Conservation (phyloP, 2,888 invertebrate species). For the Silvanus unidentatus region DNA sequence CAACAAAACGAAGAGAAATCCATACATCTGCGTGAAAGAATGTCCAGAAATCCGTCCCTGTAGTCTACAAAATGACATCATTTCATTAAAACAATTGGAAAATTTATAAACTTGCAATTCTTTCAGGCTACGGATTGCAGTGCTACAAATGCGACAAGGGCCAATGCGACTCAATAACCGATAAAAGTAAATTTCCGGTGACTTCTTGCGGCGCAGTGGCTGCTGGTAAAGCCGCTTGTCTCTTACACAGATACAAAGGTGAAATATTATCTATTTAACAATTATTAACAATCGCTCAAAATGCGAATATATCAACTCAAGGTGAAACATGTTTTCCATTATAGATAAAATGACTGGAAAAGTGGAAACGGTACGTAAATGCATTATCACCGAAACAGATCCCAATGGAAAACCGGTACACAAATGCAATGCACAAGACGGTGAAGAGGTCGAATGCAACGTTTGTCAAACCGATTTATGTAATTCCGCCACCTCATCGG, state of each 20-base stretch:
- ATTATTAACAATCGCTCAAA: too few species aligned
- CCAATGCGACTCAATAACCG: constrained; percentile 7
- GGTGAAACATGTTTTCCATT: too few species aligned
- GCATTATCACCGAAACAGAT: constrained; percentile 13
- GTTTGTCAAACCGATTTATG: constrained; percentile 13
- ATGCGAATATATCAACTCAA: too few species aligned
- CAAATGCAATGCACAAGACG: constrained; percentile 10
- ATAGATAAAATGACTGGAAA: constrained; percentile 13
- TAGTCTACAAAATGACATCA: too few species aligned
- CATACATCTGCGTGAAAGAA: too few species aligned
- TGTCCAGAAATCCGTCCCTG: too few species aligned
- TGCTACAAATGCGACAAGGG: constrained; percentile 14
- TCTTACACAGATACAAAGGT: constrained; percentile 15
- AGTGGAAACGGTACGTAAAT: constrained; percentile 13
- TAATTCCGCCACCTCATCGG: constrained; percentile 16
- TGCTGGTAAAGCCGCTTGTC: constrained; percentile 14
- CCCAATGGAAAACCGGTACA: constrained; percentile 5
- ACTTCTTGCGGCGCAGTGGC: constrained; percentile 7
- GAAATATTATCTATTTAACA: constrained; percentile 1
- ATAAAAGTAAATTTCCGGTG: constrained; percentile 8
- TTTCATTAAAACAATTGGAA: too few species aligned
- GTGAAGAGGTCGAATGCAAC: constrained; percentile 11
- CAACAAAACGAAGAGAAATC: too few species aligned
- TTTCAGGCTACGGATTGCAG: constrained; percentile 12
- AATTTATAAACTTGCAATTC: too few species aligned